Conservation (phyloP, 92 coral and sea anemone species). For the Porites rus region DNA sequence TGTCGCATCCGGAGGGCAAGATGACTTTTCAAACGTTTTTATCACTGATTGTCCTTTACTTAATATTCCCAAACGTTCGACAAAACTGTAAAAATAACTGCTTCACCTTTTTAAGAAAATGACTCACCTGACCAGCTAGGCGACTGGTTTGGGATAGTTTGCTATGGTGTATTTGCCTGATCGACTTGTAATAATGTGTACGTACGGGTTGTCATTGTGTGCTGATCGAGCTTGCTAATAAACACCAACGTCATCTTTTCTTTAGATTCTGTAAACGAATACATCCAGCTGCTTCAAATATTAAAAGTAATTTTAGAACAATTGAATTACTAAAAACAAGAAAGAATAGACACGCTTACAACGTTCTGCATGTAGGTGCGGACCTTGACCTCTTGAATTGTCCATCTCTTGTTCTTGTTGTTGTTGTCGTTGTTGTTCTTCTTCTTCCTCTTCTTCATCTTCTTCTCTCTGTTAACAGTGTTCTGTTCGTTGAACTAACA, state of each 20-base stretch:
- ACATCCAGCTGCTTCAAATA: too few species aligned
- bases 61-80: constrained; percentile 14
- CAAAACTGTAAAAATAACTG: not conserved
- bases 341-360: too few species aligned
- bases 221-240: not conserved
- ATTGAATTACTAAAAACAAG: too few species aligned
- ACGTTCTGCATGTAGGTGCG: too few species aligned
- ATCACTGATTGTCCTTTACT: constrained; percentile 10
- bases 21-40: constrained; percentile 16
- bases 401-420: too few species aligned
- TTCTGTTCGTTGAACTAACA: too few species aligned
- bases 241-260: not conserved
- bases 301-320: too few species aligned
- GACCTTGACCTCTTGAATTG: too few species aligned
- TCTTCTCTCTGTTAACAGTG: too few species aligned
- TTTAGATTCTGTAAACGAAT: too few species aligned
- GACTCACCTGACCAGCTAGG: not conserved
- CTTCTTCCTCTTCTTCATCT: too few species aligned
- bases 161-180: not conserved
- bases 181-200: not conserved
- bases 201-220: not conserved
- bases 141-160: not conserved
- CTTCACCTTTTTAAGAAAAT: not conserved
- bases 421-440: too few species aligned
- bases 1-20: constrained; percentile 13